Evolutionary conservation across 2,113 vertebrate genomes (phyloP), one percentile per base, ranked within the genome.

Genomic region (Mystacornis crossleyi): DNA sequence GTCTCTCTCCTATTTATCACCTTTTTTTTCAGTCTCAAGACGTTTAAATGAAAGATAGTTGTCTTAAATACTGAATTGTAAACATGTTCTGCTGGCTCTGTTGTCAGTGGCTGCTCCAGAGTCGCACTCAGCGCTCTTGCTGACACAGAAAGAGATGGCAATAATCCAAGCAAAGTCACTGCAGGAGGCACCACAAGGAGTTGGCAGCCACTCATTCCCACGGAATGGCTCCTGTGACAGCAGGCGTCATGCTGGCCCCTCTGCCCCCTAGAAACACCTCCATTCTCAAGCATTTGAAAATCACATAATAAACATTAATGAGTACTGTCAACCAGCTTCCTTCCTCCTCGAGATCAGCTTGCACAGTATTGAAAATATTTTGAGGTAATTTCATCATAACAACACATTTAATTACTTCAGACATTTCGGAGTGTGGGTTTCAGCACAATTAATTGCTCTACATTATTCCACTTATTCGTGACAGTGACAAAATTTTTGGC

Each of bases 181-280:
- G 60, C 54, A 77, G 62, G 80, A 73, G 80, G 36, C 80, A 53
- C 20, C 0, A 4, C 47, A n/a, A 60, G 64, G 86, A 81, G 20
- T 74, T 90, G 91, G 61, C 73, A 70, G 24, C 64, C 81, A 21
- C 38, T 47, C 4, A 3, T 25, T 31, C 26, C 48, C 64, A 20
- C 45, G n/a, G 33, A 31, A 38, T 0, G 3, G 31, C 42, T 79
- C 26, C n/a, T 80, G 12, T 92, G 75, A 60, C 80, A 54, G 45
- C 48, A 55, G 50, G 40, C 55, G 51, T 9, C 55, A 3, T 7
- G 11, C 28, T 55, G 48, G 51, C 6, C 38, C 29, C 40, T 72
- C 57, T 1, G 0, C 19, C 16, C 1, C 5, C 42, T 60, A 0
- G 0, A 34, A 94, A 45, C 71, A 67, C 53, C 43, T 88, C 82